Conservation (phyloP, 2,113 vertebrate genomes). For the Nothocercus julius region DNA sequence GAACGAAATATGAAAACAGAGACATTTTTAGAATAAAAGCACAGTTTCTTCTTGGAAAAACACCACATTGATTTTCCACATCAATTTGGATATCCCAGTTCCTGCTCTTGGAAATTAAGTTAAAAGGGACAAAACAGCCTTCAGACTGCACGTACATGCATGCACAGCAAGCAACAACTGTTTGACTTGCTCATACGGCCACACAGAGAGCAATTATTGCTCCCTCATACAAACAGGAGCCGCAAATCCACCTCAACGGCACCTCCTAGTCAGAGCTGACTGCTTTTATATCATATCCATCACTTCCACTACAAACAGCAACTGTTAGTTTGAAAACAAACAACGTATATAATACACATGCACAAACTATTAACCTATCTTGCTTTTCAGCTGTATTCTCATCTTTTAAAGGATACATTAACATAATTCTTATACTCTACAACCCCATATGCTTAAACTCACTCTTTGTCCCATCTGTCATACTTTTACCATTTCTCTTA, state of each 20-base stretch:
- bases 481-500: background rate
- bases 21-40: background rate
- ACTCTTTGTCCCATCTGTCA: background rate
- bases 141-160: background rate
- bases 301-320: background rate
- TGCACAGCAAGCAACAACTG: background rate
- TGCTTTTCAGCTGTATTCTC: background rate
- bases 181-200: background rate
- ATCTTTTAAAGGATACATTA: background rate
- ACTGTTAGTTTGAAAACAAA: background rate
- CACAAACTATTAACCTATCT: background rate
- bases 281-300: background rate
- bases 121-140: background rate
- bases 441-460: background rate
- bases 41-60: background rate
- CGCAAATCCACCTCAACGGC: background rate
- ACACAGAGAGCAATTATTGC: background rate
- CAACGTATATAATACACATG: background rate
- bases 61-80: background rate
- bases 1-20: background rate
- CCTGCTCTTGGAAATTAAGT: background rate
- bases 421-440: background rate
- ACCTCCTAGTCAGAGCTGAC: background rate
- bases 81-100: background rate
- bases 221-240: background rate